phyloP scores from a whole-genome alignment of 2,797 vertebrate species.

The Bucorvus abyssinicus region DNA sequence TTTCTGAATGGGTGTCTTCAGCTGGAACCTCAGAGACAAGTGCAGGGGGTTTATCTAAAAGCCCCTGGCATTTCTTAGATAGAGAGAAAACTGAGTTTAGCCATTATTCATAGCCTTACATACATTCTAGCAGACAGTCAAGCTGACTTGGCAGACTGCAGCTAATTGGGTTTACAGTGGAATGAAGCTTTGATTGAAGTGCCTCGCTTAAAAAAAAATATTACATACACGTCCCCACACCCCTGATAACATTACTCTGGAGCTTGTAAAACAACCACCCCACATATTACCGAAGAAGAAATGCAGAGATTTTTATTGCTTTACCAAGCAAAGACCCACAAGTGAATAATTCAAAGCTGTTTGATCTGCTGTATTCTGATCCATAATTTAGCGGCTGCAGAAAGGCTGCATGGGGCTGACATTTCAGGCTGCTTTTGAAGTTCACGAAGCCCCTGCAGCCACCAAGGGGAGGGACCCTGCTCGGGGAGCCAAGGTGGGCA shows the following conservation, averaged over 20 bases:
- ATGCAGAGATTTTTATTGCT: background rate
- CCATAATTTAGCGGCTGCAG: conserved; percentile 36
- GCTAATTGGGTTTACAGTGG: conserved; percentile 53
- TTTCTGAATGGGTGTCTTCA: background rate
- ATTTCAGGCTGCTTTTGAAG: conserved; percentile 3
- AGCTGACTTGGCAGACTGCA: conserved; percentile 32
- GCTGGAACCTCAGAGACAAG: conserved; percentile 4
- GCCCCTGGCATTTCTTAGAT: conserved; percentile 7
- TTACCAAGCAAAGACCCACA: conserved; percentile 46
- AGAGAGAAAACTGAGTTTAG: background rate
- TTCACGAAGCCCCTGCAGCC: background rate
- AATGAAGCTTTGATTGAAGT: conserved; percentile 63
- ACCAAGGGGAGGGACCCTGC: background rate
- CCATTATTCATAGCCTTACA: conserved; percentile 47
- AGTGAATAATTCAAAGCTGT: conserved; percentile 1
- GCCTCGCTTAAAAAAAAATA: background rate
- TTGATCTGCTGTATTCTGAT: conserved; percentile 41
- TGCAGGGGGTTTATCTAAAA: background rate
- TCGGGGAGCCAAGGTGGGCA: background rate
- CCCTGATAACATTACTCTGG: background rate
- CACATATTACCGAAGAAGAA: background rate
- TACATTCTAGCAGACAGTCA: background rate
- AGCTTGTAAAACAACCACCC: conserved; percentile 53
- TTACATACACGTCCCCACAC: background rate
- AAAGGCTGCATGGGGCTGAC: background rate